A percentile compares a stretch with the other conserved stretches of the same genome.
Evolutionary conservation across 2,888 invertebrate species (phyloP).

Genomic region (Chaetoderma sp.): DNA sequence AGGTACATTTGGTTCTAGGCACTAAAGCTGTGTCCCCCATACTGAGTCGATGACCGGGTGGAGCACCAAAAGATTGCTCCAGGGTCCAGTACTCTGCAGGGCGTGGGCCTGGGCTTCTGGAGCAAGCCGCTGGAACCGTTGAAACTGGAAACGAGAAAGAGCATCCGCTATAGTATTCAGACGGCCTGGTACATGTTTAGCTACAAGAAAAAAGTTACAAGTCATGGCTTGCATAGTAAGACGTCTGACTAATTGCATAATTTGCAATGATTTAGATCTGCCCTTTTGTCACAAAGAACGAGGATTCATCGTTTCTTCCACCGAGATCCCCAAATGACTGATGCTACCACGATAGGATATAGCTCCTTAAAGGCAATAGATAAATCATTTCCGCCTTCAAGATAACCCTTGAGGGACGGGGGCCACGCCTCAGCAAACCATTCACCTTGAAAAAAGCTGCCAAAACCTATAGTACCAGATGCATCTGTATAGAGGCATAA

Average conservation of each 20-base stretch:
- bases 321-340: slow-evolving; percentile 5
- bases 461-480: slow-evolving; percentile 1
- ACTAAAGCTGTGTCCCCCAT: too few relatives aligned
- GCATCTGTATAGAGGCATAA: slow-evolving; percentile 13
- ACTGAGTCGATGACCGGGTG: too few relatives aligned
- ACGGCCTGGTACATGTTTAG: slow-evolving; percentile 10
- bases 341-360: slow-evolving; percentile 8
- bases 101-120: too few relatives aligned
- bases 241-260: slow-evolving; percentile 9
- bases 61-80: too few relatives aligned
- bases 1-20: too few relatives aligned
- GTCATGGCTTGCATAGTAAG: neutral
- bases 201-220: neutral
- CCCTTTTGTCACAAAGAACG: slow-evolving; percentile 13
- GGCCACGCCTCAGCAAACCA: neutral
- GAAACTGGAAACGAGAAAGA: slow-evolving; percentile 21
- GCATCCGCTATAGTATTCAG: slow-evolving; percentile 10
- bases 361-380: neutral
- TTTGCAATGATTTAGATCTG: neutral
- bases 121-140: neutral
- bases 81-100: too few relatives aligned
- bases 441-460: slow-evolving; percentile 5
- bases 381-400: neutral
- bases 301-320: neutral
- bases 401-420: too few relatives aligned